Evolutionary conservation across 2,113 vertebrate species (phyloP), one percentile per base, ranked within the genome.

Genomic region (Dicrurus megarhynchus): DNA sequence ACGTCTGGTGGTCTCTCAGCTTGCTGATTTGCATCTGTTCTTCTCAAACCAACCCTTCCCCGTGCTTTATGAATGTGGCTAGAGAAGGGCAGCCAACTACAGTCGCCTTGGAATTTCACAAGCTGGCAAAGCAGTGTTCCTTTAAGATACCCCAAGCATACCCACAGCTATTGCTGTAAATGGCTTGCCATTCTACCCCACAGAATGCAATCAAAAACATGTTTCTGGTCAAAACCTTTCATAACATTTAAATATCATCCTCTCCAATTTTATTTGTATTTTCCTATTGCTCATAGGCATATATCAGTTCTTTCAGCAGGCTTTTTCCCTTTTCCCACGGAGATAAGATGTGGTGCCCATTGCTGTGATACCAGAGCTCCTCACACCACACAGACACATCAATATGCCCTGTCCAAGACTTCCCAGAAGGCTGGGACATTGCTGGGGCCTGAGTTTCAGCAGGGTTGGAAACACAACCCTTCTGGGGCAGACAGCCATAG

Each of bases 1-100:
- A 49, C 9, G 16, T 87, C 78, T 75, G 59, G 53, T 81, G 81
- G 82, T 93, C 87, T 95, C 82, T 74, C 76, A 65, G 80, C 69
- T 50, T 74, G 80, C 71, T 74, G 9, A 9, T 92, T 95, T 84
- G 41, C 55, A 80, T 13, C 11, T 80, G 84, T n/a, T 93, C 88
- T 91, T 87, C 87, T 56, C 79, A 92, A 92, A 86, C 59, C 59
- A 84, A 74, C 21, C 30, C 83, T 81, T 60, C 91, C 3, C 24
- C 59, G 7, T 12, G 27, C 84, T 94, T 95, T 63, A 82, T 1
- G 1, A 91, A 87, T 13, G 37, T 7, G 16, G 55, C 77, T 83
- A 89, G 23, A 55, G 55, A 86, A 59, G 7, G 80, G 78, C 57
- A 92, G 87, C 63, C 42, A 61, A 77, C 64, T 77, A 76, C 44